Percentiles rank a stretch among this genome's conserved stretches.
These are phyloP conservation scores for Phortica variegata DNA, from an alignment of 1,140 invertebrate genomes.

Conservation along the genomic window DNA sequence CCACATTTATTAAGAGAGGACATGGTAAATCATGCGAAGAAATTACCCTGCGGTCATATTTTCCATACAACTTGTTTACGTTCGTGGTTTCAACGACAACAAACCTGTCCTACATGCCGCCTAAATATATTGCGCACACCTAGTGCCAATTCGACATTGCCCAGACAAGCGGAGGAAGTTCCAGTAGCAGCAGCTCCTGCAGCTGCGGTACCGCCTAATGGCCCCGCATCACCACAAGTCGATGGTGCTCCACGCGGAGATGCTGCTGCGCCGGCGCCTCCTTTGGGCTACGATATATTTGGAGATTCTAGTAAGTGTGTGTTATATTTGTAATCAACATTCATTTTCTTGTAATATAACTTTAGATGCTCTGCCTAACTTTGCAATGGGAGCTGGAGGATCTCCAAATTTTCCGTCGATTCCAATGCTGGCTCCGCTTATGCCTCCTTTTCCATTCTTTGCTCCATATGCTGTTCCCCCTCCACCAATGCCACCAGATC, in stretches of 20 bases:
- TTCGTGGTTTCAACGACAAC: constrained; percentile 99
- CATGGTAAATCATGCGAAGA: constrained; percentile 82
- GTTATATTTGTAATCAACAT: not conserved
- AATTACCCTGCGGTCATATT: constrained; percentile 98
- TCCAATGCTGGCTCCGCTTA: constrained; percentile 59
- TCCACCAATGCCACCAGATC: constrained; percentile 75
- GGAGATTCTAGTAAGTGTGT: constrained; percentile 34
- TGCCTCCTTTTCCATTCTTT: constrained; percentile 63
- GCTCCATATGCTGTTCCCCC: constrained; percentile 62
- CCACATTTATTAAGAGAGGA: constrained; percentile 57
- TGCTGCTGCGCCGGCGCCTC: constrained; percentile 13
- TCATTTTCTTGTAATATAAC: constrained; percentile 9
- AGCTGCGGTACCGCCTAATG: too few relatives aligned
- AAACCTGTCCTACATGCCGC: constrained; percentile 98
- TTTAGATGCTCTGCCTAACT: constrained; percentile 21
- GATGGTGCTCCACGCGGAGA: constrained; percentile 9
- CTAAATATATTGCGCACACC: constrained; percentile 87
- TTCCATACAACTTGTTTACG: constrained; percentile 98
- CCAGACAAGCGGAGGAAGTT: constrained; percentile 55
- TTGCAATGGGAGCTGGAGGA: constrained; percentile 7
- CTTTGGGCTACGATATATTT: constrained; percentile 29
- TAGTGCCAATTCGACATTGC: constrained; percentile 49
- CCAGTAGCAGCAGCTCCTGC: constrained; percentile 23
- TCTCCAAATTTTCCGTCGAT: constrained; percentile 22
- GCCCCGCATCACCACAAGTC: too few relatives aligned